phyloP scores from a whole-genome alignment of 2,797 vertebrate genomes.

The Kryptopterus vitreolus region DNA sequence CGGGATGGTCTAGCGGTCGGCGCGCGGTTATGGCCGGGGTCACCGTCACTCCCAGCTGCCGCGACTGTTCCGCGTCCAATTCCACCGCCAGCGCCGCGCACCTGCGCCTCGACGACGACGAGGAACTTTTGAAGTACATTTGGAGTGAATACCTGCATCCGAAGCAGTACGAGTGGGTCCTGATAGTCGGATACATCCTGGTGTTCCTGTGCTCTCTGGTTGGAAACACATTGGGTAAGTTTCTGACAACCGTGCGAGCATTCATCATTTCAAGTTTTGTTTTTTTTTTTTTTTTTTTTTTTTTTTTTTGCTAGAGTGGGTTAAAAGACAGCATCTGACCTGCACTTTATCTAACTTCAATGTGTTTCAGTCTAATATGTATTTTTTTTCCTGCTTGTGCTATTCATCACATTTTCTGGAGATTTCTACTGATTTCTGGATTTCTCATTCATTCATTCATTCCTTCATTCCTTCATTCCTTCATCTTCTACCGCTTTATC shows the following conservation, averaged over 20 bases:
- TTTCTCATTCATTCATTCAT: too few species aligned
- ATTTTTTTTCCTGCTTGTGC: not conserved
- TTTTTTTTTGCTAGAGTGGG: not conserved
- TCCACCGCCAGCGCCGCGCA: slow-evolving; percentile 68
- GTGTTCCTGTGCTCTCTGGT: slow-evolving; percentile 92
- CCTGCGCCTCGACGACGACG: slow-evolving; percentile 82
- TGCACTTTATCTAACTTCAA: not conserved
- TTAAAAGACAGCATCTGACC: not conserved
- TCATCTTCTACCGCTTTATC: too few species aligned
- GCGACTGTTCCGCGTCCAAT: slow-evolving; percentile 78
- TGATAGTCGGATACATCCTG: slow-evolving; percentile 90
- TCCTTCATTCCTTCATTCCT: too few species aligned
- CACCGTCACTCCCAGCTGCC: slow-evolving; percentile 60
- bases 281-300: too few species aligned
- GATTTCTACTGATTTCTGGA: too few species aligned
- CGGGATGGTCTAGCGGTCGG: not conserved
- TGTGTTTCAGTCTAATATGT: too few species aligned
- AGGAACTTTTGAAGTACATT: slow-evolving; percentile 91
- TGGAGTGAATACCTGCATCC: slow-evolving; percentile 94
- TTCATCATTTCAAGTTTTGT: not conserved
- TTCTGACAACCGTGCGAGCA: not conserved
- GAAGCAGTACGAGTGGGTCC: slow-evolving; percentile 94
- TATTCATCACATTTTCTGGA: not conserved
- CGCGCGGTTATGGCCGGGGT: slow-evolving; percentile 14
- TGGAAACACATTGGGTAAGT: slow-evolving; percentile 94